These are phyloP conservation scores for Macrochelys suwanniensis DNA, from an alignment of 2,797 vertebrate species.

Conservation along the genomic window DNA sequence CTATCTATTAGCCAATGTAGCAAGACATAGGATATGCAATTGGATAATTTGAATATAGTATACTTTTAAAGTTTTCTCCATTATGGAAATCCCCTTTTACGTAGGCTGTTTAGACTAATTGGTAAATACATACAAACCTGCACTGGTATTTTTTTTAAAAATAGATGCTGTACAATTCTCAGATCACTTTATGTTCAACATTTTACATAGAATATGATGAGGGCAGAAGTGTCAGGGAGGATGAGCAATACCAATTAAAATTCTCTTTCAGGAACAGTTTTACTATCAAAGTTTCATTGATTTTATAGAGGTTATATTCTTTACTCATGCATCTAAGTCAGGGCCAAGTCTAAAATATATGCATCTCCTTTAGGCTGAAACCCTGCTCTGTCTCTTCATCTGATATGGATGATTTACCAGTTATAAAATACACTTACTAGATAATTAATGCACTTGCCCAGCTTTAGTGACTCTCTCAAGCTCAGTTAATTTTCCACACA, in stretches of 20 bases:
- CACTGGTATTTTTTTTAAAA: background rate
- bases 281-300: background rate
- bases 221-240: background rate
- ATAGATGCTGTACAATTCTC: background rate
- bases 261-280: slow-evolving; percentile 29
- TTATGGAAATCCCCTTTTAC: background rate
- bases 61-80: background rate
- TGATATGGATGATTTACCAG: slow-evolving; percentile 47
- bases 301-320: slow-evolving; percentile 31
- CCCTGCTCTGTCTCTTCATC: background rate
- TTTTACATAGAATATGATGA: background rate
- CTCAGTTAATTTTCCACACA: slow-evolving; percentile 60
- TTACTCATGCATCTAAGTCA: background rate
- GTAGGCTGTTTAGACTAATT: background rate
- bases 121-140: background rate
- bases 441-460: slow-evolving; percentile 54
- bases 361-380: slow-evolving; percentile 20
- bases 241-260: slow-evolving; percentile 22
- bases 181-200: background rate
- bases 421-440: slow-evolving; percentile 25
- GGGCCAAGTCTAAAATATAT: slow-evolving; percentile 44
- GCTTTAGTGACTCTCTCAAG: slow-evolving; percentile 60
- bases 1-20: background rate
- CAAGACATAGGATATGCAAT: background rate
- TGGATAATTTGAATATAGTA: background rate